phyloP scores from a whole-genome alignment of 1,140 invertebrate species.

The Tigriopus japonicus region DNA sequence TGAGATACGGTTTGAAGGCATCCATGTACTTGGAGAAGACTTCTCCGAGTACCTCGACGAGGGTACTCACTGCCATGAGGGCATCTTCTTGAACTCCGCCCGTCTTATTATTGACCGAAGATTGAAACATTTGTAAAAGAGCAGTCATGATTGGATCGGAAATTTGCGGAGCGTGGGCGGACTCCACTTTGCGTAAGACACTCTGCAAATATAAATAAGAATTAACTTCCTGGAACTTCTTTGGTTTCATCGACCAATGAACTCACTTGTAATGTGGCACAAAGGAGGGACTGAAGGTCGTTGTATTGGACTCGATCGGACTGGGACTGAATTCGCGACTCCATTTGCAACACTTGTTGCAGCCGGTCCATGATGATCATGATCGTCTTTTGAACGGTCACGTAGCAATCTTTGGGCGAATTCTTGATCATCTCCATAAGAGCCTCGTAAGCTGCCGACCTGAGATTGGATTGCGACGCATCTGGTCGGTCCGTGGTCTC shows the following conservation, averaged over 20 bases:
- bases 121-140: constrained; percentile 74
- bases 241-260: too few relatives aligned
- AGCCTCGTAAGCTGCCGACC: constrained; percentile 93
- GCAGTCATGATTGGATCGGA: constrained; percentile 93
- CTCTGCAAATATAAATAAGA: neutral
- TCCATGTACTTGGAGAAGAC: constrained; percentile 92
- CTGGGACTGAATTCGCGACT: constrained; percentile 62
- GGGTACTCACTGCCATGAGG: constrained; percentile 80
- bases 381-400: constrained; percentile 84
- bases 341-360: constrained; percentile 80
- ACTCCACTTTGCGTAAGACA: constrained; percentile 47
- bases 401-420: constrained; percentile 90
- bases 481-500: constrained; percentile 82
- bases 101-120: constrained; percentile 38
- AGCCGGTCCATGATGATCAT: constrained; percentile 85
- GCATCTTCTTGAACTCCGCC: constrained; percentile 97
- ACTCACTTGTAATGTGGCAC: constrained; percentile 55
- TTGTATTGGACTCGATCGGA: constrained; percentile 83
- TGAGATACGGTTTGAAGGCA: constrained; percentile 77
- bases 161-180: constrained; percentile 82
- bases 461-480: constrained; percentile 52
- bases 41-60: constrained; percentile 80
- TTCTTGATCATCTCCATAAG: constrained; percentile 99
- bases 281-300: constrained; percentile 87
- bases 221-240: too few relatives aligned